Conservation (phyloP, 1,140 invertebrate species). For the Temnothorax nylanderi region DNA sequence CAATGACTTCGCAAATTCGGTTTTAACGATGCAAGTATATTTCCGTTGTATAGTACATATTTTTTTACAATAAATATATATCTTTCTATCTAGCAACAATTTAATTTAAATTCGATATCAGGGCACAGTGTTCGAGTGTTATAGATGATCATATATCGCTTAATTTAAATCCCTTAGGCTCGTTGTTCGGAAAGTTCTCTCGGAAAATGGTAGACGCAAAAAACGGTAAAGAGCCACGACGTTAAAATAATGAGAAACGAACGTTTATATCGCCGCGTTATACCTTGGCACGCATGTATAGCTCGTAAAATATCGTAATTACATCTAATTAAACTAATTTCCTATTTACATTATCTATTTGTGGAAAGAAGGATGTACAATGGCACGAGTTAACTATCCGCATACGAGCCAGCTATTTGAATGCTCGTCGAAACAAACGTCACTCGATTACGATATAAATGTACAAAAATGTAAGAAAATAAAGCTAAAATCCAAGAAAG, state of each 20-base stretch:
- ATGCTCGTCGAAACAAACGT: slow-evolving; percentile 63
- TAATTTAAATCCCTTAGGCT: slow-evolving; percentile 36
- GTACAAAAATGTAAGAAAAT: slow-evolving; percentile 83
- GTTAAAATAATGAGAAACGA: neutral
- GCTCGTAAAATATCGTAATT: slow-evolving; percentile 6
- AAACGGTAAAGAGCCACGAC: neutral
- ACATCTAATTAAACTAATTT: slow-evolving; percentile 35
- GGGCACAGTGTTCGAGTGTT: slow-evolving; percentile 19
- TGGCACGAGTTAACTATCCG: slow-evolving; percentile 30
- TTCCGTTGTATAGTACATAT: slow-evolving; percentile 68
- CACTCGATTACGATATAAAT: slow-evolving; percentile 77
- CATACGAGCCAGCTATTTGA: neutral
- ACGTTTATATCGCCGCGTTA: neutral
- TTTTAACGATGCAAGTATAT: slow-evolving; percentile 68
- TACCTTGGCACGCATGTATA: slow-evolving; percentile 42
- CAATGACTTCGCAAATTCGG: slow-evolving; percentile 11
- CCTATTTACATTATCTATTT: slow-evolving; percentile 19
- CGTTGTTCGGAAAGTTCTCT: slow-evolving; percentile 50
- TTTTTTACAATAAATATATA: slow-evolving; percentile 79
- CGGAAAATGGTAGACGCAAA: slow-evolving; percentile 23
- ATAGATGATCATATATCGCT: slow-evolving; percentile 17
- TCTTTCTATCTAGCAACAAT: slow-evolving; percentile 66
- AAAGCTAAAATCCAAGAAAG: slow-evolving; percentile 64
- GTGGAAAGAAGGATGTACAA: slow-evolving; percentile 36
- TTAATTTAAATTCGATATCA: slow-evolving; percentile 58